Percentiles rank a stretch among this genome's conserved stretches.
Evolutionary conservation across 1,140 invertebrate genomes (phyloP).

Genomic region (Macrobrachium nipponense): DNA sequence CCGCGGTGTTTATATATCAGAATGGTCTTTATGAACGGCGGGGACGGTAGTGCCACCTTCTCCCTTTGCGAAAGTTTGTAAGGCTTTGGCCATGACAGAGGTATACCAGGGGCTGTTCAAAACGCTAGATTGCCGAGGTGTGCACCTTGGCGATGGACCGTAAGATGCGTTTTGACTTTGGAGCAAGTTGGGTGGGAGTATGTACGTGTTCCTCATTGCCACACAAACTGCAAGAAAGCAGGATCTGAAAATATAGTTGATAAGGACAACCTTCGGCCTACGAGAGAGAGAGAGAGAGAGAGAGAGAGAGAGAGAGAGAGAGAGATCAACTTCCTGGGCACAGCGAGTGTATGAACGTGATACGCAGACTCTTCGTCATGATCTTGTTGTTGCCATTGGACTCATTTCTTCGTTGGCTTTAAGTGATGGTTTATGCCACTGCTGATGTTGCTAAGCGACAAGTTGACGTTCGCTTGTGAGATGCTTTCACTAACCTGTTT

Average conservation of each 20-base stretch:
- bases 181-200: background rate
- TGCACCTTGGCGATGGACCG: background rate
- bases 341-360: background rate
- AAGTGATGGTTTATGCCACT: background rate
- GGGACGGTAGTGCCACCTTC: background rate
- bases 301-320: background rate
- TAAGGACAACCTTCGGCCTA: background rate
- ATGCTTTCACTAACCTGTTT: too few species aligned
- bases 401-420: background rate
- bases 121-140: too few species aligned
- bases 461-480: too few species aligned
- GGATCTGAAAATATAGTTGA: conserved; percentile 2
- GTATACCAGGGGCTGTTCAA: too few species aligned
- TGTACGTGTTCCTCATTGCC: background rate
- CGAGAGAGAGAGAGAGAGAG: background rate
- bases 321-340: background rate
- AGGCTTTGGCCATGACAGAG: too few species aligned
- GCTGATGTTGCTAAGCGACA: background rate
- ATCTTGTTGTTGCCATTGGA: background rate
- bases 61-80: too few species aligned
- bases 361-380: background rate
- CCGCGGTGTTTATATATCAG: background rate
- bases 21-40: background rate
- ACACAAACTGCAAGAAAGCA: conserved; percentile 11
- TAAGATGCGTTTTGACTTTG: background rate